A percentile compares a stretch with the other conserved stretches of the same genome.
These are phyloP conservation scores for Phocoena phocoena DNA, from an alignment of 2,113 vertebrate genomes.

Conservation along the genomic window DNA sequence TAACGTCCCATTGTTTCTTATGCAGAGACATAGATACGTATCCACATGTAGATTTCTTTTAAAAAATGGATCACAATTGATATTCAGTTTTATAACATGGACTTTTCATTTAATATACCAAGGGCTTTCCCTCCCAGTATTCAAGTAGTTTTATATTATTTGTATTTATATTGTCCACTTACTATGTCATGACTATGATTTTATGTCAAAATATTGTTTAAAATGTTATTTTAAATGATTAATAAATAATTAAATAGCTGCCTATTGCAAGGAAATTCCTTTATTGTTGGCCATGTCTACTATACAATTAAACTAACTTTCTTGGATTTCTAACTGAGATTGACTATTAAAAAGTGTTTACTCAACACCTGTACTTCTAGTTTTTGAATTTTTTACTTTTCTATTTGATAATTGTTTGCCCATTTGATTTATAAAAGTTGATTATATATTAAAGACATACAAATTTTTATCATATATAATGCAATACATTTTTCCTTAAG, in stretches of 20 bases:
- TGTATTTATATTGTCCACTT: neutral
- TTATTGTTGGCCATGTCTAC: neutral
- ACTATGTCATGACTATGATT: neutral
- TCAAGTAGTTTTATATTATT: neutral
- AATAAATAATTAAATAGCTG: neutral
- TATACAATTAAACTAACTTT: neutral
- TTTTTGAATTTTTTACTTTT: neutral
- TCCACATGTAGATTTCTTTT: neutral
- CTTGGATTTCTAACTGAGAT: neutral
- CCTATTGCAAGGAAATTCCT: neutral
- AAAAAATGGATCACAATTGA: neutral
- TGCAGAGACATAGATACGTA: no score
- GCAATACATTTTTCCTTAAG: neutral
- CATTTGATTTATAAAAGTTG: neutral
- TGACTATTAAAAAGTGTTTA: neutral
- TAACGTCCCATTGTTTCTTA: neutral
- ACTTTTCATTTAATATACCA: neutral
- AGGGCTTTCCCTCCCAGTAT: neutral
- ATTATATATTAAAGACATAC: neutral
- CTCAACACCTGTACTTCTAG: neutral
- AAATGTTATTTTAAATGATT: neutral
- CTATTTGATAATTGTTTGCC: neutral
- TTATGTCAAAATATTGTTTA: neutral
- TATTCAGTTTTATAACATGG: neutral
- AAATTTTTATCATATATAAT: neutral